phyloP scores from a whole-genome alignment of 1,140 invertebrate genomes.

The Goniozus legneri region DNA sequence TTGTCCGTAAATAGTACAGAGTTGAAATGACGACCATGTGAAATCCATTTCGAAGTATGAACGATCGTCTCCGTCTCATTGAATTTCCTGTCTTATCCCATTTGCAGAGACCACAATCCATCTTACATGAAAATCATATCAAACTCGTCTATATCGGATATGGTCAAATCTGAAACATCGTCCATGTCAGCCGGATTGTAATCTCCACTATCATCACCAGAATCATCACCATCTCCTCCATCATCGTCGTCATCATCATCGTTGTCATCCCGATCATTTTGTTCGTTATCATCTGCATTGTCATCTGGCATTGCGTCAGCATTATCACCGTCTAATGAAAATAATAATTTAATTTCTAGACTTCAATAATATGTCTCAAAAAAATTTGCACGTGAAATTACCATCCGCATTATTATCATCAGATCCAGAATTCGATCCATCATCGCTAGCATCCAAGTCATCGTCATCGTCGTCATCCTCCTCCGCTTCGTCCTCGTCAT shows the following conservation, averaged over 20 bases:
- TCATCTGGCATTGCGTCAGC: constrained; percentile 38
- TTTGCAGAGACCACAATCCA: too few relatives aligned
- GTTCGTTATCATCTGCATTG: constrained; percentile 46
- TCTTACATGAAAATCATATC: constrained; percentile 31
- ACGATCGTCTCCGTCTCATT: too few relatives aligned
- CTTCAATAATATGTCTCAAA: constrained; percentile 7
- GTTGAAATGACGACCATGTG: background rate
- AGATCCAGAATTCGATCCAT: constrained; percentile 54
- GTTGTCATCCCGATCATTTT: constrained; percentile 46
- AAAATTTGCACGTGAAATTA: constrained; percentile 25
- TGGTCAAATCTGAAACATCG: constrained; percentile 28
- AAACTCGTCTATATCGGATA: constrained; percentile 36
- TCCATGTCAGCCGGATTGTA: constrained; percentile 25
- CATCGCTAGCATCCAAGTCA: constrained; percentile 51
- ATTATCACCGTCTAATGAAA: constrained; percentile 39
- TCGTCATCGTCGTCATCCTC: constrained; percentile 71
- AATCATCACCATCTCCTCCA: constrained; percentile 44
- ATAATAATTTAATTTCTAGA: background rate
- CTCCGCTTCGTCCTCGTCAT: constrained; percentile 72
- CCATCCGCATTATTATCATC: constrained; percentile 58
- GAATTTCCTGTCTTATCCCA: too few relatives aligned
- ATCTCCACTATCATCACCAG: constrained; percentile 34
- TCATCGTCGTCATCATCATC: constrained; percentile 48
- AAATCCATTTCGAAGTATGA: too few relatives aligned
- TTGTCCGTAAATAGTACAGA: background rate